phyloP scores from a whole-genome alignment of 2,888 invertebrate genomes.

The Erebia epiphron region DNA sequence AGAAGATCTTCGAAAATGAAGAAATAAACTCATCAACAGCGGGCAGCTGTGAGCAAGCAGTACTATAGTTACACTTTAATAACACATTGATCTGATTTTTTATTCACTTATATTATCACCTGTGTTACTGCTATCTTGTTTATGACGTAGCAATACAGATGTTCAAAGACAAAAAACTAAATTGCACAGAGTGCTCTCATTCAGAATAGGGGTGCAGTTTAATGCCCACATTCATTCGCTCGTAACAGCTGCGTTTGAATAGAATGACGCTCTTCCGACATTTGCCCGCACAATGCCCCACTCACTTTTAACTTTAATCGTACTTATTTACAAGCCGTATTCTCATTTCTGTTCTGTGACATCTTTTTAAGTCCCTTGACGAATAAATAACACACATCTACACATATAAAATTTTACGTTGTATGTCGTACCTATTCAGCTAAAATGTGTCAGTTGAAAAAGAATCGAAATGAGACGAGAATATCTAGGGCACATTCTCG shows the following conservation, averaged over 20 bases:
- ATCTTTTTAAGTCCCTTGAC: background rate
- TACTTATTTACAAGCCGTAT: slow-evolving; percentile 5
- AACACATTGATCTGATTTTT: background rate
- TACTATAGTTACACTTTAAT: background rate
- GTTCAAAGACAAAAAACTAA: slow-evolving; percentile 3
- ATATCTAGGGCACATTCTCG: no score
- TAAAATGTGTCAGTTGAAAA: no score
- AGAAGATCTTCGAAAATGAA: background rate
- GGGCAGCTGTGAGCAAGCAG: background rate
- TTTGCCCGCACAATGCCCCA: slow-evolving; percentile 21
- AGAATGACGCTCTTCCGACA: slow-evolving; percentile 32
- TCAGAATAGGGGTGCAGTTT: slow-evolving; percentile 11
- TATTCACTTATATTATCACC: background rate
- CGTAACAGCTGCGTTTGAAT: slow-evolving; percentile 19
- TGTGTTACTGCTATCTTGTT: slow-evolving; percentile 1
- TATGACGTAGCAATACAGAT: slow-evolving; percentile 8
- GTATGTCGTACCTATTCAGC: no score
- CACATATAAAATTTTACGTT: no score
- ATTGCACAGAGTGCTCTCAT: slow-evolving; percentile 9
- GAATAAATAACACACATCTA: no score
- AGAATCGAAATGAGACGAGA: no score
- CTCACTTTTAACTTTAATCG: slow-evolving; percentile 18
- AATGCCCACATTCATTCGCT: slow-evolving; percentile 12
- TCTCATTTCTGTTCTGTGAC: background rate
- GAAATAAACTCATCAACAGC: background rate